These are phyloP conservation scores for Hypomecis punctinalis DNA, from an alignment of 2,888 invertebrate genomes.

Conservation along the genomic window DNA sequence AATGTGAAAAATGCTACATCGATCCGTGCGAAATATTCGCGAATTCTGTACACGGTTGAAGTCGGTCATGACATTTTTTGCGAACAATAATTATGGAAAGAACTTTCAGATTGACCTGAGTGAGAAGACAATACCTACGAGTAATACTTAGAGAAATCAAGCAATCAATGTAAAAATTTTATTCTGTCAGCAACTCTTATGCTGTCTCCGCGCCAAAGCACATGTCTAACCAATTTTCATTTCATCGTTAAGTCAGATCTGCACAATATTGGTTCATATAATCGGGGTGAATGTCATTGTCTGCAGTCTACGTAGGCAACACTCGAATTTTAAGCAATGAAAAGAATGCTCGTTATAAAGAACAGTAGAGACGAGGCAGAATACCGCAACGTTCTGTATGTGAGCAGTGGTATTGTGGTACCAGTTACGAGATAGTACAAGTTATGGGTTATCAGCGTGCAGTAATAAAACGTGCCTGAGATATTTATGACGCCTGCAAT, in stretches of 20 bases:
- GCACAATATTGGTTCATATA: not conserved
- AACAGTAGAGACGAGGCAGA: slow-evolving; percentile 43
- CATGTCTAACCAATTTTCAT: not conserved
- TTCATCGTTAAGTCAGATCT: too few relatives aligned
- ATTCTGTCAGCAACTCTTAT: too few relatives aligned
- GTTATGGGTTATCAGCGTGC: slow-evolving; percentile 2
- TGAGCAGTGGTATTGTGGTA: slow-evolving; percentile 48
- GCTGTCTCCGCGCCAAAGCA: slow-evolving; percentile 2
- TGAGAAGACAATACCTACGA: too few relatives aligned
- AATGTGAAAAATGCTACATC: too few relatives aligned
- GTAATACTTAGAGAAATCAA: too few relatives aligned
- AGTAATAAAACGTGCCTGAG: too few relatives aligned
- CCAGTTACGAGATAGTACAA: slow-evolving; percentile 43
- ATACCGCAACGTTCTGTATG: slow-evolving; percentile 40
- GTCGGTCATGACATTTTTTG: too few relatives aligned
- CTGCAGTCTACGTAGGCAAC: slow-evolving; percentile 41
- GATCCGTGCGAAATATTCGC: too few relatives aligned
- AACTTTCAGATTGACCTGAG: too few relatives aligned
- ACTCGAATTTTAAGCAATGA: slow-evolving; percentile 50
- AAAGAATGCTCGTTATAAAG: slow-evolving; percentile 49
- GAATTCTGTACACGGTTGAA: too few relatives aligned
- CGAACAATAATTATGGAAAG: too few relatives aligned
- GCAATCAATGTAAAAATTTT: too few relatives aligned
- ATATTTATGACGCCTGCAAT: not conserved
- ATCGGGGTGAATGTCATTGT: slow-evolving; percentile 33